Evolutionary conservation across 2,113 vertebrate species (phyloP).

Genomic region (Lophura nycthemera): DNA sequence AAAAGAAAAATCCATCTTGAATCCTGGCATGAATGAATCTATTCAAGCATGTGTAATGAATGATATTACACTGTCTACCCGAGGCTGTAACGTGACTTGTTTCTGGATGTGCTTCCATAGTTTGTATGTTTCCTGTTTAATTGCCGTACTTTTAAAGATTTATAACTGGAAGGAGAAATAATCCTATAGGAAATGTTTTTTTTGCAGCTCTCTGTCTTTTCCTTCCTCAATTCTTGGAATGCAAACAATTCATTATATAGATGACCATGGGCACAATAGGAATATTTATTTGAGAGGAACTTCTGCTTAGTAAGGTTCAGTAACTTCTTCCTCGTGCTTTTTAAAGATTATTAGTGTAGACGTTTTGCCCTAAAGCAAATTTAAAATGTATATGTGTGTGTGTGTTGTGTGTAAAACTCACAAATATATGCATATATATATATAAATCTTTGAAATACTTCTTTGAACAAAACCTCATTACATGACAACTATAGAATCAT

Average conservation of each 20-base stretch:
- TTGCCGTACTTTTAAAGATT: neutral
- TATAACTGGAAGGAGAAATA: neutral
- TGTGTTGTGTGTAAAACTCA: too few species aligned
- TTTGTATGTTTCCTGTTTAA: neutral
- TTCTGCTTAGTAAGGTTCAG: neutral
- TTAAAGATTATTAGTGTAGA: neutral
- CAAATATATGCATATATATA: too few species aligned
- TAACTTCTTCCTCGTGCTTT: neutral
- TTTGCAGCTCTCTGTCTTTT: neutral
- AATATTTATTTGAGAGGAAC: neutral
- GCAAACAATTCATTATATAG: neutral
- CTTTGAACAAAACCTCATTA: neutral
- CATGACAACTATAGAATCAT: neutral
- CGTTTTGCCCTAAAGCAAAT: neutral
- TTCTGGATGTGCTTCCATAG: neutral
- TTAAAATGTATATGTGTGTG: too few species aligned
- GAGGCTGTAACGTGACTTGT: neutral
- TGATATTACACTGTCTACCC: neutral
- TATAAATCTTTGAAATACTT: neutral
- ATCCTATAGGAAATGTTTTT: neutral
- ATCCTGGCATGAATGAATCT: conserved; percentile 31
- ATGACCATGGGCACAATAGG: neutral
- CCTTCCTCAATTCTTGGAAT: neutral
- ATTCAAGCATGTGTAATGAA: conserved; percentile 32
- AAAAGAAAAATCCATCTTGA: conserved; percentile 11